These are phyloP conservation scores for Drosophila ercepeae DNA, from an alignment of 1,140 invertebrate species.

Conservation along the genomic window DNA sequence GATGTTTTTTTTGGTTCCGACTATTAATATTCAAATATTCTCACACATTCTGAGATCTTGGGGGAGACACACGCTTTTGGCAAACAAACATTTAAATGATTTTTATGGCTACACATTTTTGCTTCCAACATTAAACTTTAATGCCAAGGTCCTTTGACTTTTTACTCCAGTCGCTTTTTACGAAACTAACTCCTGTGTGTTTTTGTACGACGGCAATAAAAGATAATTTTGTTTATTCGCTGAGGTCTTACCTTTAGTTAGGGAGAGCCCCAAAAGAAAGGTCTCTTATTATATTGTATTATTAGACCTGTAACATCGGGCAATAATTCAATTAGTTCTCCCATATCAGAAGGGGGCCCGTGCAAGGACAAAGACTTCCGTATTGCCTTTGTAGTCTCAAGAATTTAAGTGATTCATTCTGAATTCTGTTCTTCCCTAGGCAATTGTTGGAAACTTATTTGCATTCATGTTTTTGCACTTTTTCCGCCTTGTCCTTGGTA, in stretches of 20 bases:
- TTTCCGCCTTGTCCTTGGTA: conserved; percentile 17
- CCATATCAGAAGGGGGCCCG: background rate
- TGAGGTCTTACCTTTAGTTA: conserved; percentile 19
- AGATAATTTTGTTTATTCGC: conserved; percentile 63
- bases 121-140: conserved; percentile 60
- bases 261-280: too few species aligned
- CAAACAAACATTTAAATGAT: conserved; percentile 75
- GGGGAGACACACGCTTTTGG: too few species aligned
- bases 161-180: conserved; percentile 28
- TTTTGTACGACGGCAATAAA: conserved; percentile 58
- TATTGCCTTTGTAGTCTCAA: conserved; percentile 54
- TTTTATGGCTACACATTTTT: conserved; percentile 61
- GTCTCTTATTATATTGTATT: conserved; percentile 3
- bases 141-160: conserved; percentile 59
- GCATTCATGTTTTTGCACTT: conserved; percentile 58
- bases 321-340: conserved; percentile 68
- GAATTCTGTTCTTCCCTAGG: conserved; percentile 10
- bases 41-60: conserved; percentile 29
- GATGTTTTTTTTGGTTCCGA: conserved; percentile 13
- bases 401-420: conserved; percentile 36
- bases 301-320: conserved; percentile 33
- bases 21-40: conserved; percentile 62
- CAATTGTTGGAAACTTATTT: conserved; percentile 71
- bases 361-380: conserved; percentile 7
- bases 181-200: conserved; percentile 11